Base-by-base conservation (phyloP, 2,113 vertebrate species). In the Ascaphus truei region DNA sequence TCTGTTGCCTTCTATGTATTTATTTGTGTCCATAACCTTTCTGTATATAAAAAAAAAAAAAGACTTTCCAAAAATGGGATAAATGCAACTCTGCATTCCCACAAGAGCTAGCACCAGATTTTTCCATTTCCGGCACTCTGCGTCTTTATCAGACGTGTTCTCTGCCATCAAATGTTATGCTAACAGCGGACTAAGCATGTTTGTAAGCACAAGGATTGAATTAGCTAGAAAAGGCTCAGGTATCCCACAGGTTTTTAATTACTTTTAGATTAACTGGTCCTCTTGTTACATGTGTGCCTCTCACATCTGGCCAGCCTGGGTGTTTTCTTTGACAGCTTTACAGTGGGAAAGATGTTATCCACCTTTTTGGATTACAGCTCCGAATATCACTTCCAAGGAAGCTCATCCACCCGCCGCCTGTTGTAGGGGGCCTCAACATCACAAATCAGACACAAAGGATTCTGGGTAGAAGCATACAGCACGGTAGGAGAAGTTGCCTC, bases 261-360 rank as follows among this genome's bases (percentile, higher is more conserved):
- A 66, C 37, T n/a, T 55, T 50, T 22, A 22, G 36, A 18, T 39
- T 26, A 43, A 66, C 53, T 66, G 13, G 63, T 66, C 39, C 30
- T 66, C 41, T 66, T 66, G 55, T 66, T 43, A 66, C 51, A 66
- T 41, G 63, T 22, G 20, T 55, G 34, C 16, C 62, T 30, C 36
- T 41, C 48, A 55, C 50, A 56, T 66, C 63, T 55, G 63, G 63
- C 50, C 63, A 66, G 63, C 53, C 63, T 53, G 36, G 63, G 63
- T 13, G 63, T 66, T 34, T 66, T 43, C 63, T 43, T 66, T 55
- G 16, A 55, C 50, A 65, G 48, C n/a, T 41, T 53, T 55, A 65
- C 34, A 22, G 10, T 53, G 16, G 26, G 25, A 43, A 27, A 66
- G 26, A 52, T 31, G 36, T n/a, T n/a, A n/a, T n/a, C n/a, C n/a